Base-by-base conservation (phyloP, 37 sponge, comb jelly and placozoan species). In the Aphrocallistes beatrix region DNA sequence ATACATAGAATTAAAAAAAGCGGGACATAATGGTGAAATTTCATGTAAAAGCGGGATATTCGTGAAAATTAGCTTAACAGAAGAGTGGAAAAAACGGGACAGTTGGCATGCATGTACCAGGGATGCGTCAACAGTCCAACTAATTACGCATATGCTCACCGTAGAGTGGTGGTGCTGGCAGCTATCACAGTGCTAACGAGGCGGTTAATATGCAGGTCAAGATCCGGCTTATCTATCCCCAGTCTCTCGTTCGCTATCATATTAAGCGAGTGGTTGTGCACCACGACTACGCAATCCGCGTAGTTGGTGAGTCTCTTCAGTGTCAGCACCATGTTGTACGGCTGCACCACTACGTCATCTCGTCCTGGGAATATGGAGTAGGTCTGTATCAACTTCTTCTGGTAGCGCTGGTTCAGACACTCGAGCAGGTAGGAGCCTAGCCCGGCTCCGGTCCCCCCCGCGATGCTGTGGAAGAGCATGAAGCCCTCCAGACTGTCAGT, bases 401-500 rank as follows among this genome's bases (percentile, higher is more conserved):
- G 94, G 83, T 90, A 98, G 69, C 98, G 90, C 39, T 97, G 95
- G 39, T 89, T 92, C 51, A 97, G 94, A 75, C 85, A 81, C 87
- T 97, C 99, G 83, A 97, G 82, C 10, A 97, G 82, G 82, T 85
- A 97, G 34, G 94, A 93, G 1, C 99, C 99, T 93, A 95, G 91
- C 0, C 99, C 99, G 17, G 99, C 95, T 17, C 99, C 99, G 51
- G 99, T 97, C 6, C 99, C 99, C 0, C 99, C 99, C 28, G 99
- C 93, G 37, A 97, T 94, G 87, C 94, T 93, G 87, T 97, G 99
- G 82, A 91, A 90, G 84, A 97, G 87, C 6, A 97, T 91, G 83
- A 97, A 97, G 1, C 99, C 99, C 92, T 96, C 98, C 40, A 97
- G 89, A 85, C 99, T 97, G 90, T 97, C 99, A 51, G 94, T 95